A percentile compares a stretch with the other conserved stretches of the same genome.
Conservation (phyloP, 2,888 invertebrate genomes). For the Mellilla xanthometata region DNA sequence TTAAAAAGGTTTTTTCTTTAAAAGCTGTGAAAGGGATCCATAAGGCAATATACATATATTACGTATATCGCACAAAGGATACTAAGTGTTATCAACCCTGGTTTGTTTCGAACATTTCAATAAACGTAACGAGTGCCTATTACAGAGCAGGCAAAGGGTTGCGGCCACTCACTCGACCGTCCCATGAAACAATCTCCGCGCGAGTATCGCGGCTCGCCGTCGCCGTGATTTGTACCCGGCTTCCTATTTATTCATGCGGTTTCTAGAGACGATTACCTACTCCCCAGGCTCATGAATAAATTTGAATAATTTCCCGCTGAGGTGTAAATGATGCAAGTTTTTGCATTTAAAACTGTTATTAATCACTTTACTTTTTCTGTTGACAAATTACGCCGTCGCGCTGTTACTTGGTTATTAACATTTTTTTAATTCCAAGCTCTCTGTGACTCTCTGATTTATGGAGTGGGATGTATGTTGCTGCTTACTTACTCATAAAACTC, state of each 20-base stretch:
- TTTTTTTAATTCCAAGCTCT: conserved; percentile 5
- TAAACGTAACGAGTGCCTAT: too few species aligned
- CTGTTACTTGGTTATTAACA: conserved; percentile 9
- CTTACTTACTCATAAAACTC: too few species aligned
- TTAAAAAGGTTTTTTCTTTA: too few species aligned
- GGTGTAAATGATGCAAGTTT: conserved; percentile 79
- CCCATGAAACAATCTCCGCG: conserved; percentile 35
- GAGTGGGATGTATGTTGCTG: background rate
- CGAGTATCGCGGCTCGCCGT: conserved; percentile 45
- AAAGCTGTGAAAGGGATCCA: too few species aligned
- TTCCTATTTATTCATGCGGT: conserved; percentile 78
- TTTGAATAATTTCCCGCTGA: conserved; percentile 73
- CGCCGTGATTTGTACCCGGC: conserved; percentile 67
- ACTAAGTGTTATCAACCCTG: too few species aligned
- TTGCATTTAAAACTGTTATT: conserved; percentile 74
- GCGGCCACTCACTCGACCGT: conserved; percentile 9
- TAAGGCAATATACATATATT: too few species aligned
- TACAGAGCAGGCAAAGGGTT: conserved; percentile 8
- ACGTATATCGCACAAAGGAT: too few species aligned
- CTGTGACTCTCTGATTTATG: conserved; percentile 7
- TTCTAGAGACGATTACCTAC: conserved; percentile 73
- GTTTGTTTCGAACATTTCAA: background rate
- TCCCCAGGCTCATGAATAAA: conserved; percentile 74
- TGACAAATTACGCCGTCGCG: conserved; percentile 49
- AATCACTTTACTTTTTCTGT: conserved; percentile 61